Evolutionary conservation across 2,888 invertebrate species (phyloP), one percentile per base, ranked within the genome.

Genomic region (Nowickia ferox): DNA sequence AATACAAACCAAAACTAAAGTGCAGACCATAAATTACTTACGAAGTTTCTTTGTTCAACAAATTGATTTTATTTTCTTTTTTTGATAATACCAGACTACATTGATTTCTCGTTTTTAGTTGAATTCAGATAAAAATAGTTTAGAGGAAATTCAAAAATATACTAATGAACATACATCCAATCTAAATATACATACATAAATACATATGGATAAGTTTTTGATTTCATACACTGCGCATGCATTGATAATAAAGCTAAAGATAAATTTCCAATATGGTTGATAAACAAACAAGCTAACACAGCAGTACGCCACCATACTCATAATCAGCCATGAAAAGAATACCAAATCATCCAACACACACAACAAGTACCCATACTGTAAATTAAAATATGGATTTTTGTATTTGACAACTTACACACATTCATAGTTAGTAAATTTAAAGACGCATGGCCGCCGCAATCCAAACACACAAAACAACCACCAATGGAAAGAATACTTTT

Each of bases 231-330:
- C 53, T 82, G 85, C 82, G 82, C 85, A 79, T 11, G 82, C 75
- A 66, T 40, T 57, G 0, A 30, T 1, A 48, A 42, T 30, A 8
- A 59, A 53, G 9, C 11, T 9, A 63, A 42, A 76, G 75, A 76
- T 82, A 76, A 75, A 71, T 78, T 83, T 84, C 66, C 75, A 87
- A 87, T 76, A 87, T 87, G 85, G 87, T 75, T 76, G 84, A 87
- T 87, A 66, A 79, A 44, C 19, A 38, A 44, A 63, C 6, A 30
- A 30, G 30, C 30, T 30, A 30, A 30, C 30, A 2, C 4, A 44
- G 38, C 59, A 44, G 17, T n/a, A 59, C 65, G 30, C 9, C 53
- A 42, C 46, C 6, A 69, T 22, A 53, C 30, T 15, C 51, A 57
- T 22, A 44, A 55, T 10, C 61, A 53, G 22, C 53, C 68, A 68